A percentile compares a stretch with the other conserved stretches of the same genome.
Conservation (phyloP, 2,888 invertebrate genomes). For the Oeneis ivallda region DNA sequence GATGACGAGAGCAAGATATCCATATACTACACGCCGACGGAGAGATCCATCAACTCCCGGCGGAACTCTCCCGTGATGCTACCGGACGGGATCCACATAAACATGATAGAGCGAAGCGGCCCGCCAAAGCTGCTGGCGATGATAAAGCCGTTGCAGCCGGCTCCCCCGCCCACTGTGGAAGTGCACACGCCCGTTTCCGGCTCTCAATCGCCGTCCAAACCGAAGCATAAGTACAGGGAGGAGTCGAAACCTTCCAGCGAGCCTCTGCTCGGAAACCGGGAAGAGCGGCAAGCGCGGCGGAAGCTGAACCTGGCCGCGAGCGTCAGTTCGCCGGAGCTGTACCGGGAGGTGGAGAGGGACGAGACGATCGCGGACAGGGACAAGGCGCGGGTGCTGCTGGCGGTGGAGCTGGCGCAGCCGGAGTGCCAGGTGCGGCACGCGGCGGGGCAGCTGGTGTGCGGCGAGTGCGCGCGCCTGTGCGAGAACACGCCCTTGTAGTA, state of each 20-base stretch:
- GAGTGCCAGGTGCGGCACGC: constrained; percentile 50
- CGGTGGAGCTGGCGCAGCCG: constrained; percentile 63
- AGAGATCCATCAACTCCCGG: constrained; percentile 81
- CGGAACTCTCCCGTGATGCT: constrained; percentile 67
- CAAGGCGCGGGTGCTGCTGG: constrained; percentile 66
- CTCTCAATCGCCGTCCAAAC: constrained; percentile 39
- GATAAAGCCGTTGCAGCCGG: constrained; percentile 58
- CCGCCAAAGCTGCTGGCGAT: constrained; percentile 63
- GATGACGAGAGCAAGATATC: constrained; percentile 87
- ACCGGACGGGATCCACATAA: constrained; percentile 82
- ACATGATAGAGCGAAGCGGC: constrained; percentile 77
- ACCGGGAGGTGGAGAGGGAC: constrained; percentile 44
- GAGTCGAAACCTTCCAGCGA: constrained; percentile 67
- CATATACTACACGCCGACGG: constrained; percentile 92
- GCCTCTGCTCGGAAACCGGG: constrained; percentile 62
- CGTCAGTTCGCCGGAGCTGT: constrained; percentile 74
- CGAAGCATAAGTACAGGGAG: constrained; percentile 41
- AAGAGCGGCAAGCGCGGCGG: constrained; percentile 41
- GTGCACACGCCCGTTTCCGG: constrained; percentile 49
- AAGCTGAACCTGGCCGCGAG: constrained; percentile 56
- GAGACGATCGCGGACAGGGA: constrained; percentile 36
- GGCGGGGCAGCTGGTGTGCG: constrained; percentile 54
- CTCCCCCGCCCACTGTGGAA: constrained; percentile 49
- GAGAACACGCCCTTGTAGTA: constrained; percentile 70
- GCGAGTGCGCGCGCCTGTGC: constrained; percentile 55